phyloP scores from a whole-genome alignment of 1,140 invertebrate genomes.

The Scaptodrosophila lebanonensis region DNA sequence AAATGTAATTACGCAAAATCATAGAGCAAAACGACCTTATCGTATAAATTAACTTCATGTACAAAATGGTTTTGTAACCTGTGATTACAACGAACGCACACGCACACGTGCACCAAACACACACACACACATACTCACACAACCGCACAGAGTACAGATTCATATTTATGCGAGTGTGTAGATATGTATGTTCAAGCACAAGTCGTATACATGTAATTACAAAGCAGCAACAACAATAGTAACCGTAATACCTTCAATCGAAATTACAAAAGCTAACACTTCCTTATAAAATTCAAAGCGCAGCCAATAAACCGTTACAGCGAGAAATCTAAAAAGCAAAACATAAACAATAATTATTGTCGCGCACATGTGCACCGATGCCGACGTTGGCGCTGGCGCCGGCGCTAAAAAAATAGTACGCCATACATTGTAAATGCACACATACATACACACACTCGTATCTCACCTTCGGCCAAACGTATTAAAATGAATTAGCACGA shows the following conservation, averaged over 20 bases:
- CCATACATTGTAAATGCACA: conserved; percentile 26
- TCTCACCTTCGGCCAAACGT: conserved; percentile 55
- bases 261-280: conserved; percentile 52
- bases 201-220: conserved; percentile 45
- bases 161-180: conserved; percentile 12
- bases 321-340: conserved; percentile 16
- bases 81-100: conserved; percentile 49
- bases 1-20: conserved; percentile 70
- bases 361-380: conserved; percentile 6
- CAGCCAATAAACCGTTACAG: conserved; percentile 51
- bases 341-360: conserved; percentile 45
- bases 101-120: conserved; percentile 4
- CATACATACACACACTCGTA: background rate
- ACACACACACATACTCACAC: conserved; percentile 5
- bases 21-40: conserved; percentile 71
- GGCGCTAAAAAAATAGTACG: conserved; percentile 12
- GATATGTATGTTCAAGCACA: background rate
- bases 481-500: conserved; percentile 61
- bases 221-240: conserved; percentile 22
- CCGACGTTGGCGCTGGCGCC: conserved; percentile 7
- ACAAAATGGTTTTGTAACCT: conserved; percentile 66
- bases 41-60: conserved; percentile 61
- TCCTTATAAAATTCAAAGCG: conserved; percentile 34
- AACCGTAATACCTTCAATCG: conserved; percentile 53
- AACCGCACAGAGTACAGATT: background rate